Conservation (phyloP, 2,888 invertebrate species). For the Heliconius ismenius region DNA sequence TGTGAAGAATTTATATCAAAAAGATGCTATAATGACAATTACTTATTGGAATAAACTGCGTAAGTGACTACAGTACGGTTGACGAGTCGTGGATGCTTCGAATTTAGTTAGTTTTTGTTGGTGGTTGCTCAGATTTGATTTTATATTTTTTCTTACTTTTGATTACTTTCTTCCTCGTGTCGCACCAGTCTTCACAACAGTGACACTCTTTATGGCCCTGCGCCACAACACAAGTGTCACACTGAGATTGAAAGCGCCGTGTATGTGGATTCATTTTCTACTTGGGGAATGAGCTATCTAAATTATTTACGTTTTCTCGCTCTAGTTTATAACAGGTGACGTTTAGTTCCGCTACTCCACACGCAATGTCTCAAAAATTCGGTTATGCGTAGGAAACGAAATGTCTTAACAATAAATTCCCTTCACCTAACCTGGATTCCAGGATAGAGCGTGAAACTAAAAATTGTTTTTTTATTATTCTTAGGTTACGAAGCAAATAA, state of each 20-base stretch:
- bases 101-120: no score
- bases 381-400: neutral
- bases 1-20: constrained; percentile 83
- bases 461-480: neutral
- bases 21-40: constrained; percentile 83
- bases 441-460: no score
- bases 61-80: constrained; percentile 50
- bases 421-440: neutral
- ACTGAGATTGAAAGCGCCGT: neutral
- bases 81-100: neutral
- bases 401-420: neutral
- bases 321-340: neutral
- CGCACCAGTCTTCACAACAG: neutral
- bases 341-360: neutral
- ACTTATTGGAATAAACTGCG: constrained; percentile 66
- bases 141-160: neutral
- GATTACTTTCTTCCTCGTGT: neutral
- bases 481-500: constrained; percentile 58
- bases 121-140: neutral
- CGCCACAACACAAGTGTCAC: neutral
- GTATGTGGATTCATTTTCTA: neutral
- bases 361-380: neutral
- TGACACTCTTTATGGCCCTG: no score
- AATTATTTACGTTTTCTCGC: neutral
- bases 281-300: neutral